phyloP scores from a whole-genome alignment of 2,797 vertebrate genomes.

The Sus cebifrons region DNA sequence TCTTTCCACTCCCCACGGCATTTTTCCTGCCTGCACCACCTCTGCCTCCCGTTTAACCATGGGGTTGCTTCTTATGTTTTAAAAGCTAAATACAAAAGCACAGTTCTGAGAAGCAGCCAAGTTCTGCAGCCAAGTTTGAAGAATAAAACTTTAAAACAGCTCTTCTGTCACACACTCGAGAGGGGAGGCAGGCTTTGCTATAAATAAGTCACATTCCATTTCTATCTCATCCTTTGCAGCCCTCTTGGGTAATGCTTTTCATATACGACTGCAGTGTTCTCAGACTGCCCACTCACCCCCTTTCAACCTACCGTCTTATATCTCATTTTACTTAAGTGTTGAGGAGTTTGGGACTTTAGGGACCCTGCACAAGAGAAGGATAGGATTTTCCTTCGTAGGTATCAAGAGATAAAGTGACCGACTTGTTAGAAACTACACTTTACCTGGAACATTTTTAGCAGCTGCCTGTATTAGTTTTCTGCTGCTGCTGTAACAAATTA shows the following conservation, averaged over 20 bases:
- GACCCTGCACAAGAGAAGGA: not conserved
- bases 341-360: not conserved
- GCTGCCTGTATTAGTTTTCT: not conserved
- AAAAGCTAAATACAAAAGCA: constrained; percentile 83
- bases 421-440: not conserved
- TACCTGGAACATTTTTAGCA: not conserved
- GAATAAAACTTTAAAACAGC: constrained; percentile 87
- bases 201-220: constrained; percentile 87
- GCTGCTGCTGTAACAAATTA: constrained; percentile 52
- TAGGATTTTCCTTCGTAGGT: constrained; percentile 4
- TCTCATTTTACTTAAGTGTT: constrained; percentile 35
- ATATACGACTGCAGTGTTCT: constrained; percentile 71
- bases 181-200: constrained; percentile 84
- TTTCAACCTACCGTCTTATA: constrained; percentile 44
- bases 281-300: constrained; percentile 76
- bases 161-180: constrained; percentile 86
- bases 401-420: not conserved
- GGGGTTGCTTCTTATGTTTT: constrained; percentile 79
- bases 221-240: constrained; percentile 82
- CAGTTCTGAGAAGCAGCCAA: constrained; percentile 81
- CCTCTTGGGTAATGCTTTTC: constrained; percentile 70
- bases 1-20: constrained; percentile 52
- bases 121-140: constrained; percentile 81
- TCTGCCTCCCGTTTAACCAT: constrained; percentile 79
- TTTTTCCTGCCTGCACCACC: constrained; percentile 70